Percentiles rank a stretch among this genome's conserved stretches.
Conservation (phyloP, 2,113 vertebrate species). For the Sphyrna mokarran region DNA sequence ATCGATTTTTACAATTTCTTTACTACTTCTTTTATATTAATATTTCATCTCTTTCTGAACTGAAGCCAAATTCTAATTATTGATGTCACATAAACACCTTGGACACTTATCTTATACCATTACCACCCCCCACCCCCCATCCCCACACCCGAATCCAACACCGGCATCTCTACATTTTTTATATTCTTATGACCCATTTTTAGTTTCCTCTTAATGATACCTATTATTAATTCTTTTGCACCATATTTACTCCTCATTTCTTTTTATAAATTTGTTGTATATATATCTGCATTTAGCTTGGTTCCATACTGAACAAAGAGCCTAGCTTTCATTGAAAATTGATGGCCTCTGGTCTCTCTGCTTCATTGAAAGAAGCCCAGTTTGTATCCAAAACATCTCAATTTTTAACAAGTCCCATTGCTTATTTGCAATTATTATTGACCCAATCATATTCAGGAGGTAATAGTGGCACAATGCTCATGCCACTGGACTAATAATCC, state of each 20-base stretch:
- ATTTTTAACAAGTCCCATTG: neutral
- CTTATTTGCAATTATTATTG: too few species aligned
- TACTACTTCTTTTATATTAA: neutral
- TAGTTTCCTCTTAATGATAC: neutral
- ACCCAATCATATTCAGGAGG: too few species aligned
- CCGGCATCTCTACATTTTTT: too few species aligned
- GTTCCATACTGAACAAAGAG: neutral
- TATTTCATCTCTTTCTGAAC: neutral
- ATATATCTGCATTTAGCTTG: neutral
- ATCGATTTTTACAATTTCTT: neutral
- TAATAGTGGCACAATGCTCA: too few species aligned
- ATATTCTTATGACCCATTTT: too few species aligned
- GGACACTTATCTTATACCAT: neutral
- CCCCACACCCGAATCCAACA: neutral
- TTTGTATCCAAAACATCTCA: neutral
- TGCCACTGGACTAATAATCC: too few species aligned
- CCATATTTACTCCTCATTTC: neutral
- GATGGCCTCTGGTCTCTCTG: neutral
- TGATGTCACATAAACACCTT: neutral
- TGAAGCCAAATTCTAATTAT: neutral
- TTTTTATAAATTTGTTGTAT: too few species aligned
- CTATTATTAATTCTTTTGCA: neutral
- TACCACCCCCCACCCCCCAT: too few species aligned
- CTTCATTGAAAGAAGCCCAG: neutral
- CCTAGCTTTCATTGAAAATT: neutral